A percentile compares a stretch with the other conserved stretches of the same genome.
phyloP scores from a whole-genome alignment of 2,113 vertebrate species.

The Gracilinanus agilis region DNA sequence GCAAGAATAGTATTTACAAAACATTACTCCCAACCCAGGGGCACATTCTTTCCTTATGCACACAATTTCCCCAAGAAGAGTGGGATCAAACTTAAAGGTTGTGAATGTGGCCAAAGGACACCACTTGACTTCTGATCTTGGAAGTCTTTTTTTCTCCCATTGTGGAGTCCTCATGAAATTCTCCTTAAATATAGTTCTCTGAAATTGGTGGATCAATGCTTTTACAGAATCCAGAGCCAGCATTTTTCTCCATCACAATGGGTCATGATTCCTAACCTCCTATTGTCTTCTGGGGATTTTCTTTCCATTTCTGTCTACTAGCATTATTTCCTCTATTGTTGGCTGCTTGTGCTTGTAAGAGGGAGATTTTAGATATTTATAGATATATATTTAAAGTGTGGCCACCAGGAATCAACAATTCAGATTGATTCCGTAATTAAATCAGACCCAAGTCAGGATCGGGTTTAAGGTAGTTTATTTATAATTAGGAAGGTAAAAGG shows the following conservation, averaged over 20 bases:
- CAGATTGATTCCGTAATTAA: too few species aligned
- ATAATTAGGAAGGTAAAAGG: too few species aligned
- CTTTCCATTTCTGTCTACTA: neutral
- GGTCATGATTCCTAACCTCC: neutral
- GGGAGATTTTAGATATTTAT: too few species aligned
- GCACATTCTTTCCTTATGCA: neutral
- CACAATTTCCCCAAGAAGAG: neutral
- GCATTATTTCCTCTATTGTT: neutral
- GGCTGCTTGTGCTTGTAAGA: too few species aligned
- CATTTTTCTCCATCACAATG: neutral
- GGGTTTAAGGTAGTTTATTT: too few species aligned
- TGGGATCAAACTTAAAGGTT: neutral
- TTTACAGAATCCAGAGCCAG: neutral
- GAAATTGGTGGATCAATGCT: neutral
- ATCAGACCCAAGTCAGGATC: too few species aligned
- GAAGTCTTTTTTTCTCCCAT: neutral
- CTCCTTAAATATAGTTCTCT: neutral
- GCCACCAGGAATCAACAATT: too few species aligned
- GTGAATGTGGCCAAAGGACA: neutral
- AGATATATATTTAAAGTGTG: too few species aligned
- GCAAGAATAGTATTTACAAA: neutral
- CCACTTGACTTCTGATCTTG: neutral
- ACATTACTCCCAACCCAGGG: neutral
- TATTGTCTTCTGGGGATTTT: neutral
- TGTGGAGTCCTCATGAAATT: neutral